phyloP scores from a whole-genome alignment of 1,140 invertebrate species.

The Leptopilina boulardi region DNA sequence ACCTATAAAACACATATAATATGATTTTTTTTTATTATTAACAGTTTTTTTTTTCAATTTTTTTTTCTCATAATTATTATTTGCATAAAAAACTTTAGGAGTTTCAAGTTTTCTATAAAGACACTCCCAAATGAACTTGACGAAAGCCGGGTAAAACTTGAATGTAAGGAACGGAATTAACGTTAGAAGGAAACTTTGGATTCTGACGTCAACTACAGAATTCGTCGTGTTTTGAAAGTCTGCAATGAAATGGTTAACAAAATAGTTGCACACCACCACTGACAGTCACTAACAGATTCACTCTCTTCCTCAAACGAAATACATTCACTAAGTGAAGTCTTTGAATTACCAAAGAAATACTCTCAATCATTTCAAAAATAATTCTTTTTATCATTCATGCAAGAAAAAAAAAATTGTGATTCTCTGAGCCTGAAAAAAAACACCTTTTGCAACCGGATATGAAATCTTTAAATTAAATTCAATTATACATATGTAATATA shows the following conservation, averaged over 20 bases:
- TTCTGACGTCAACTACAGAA: conserved; percentile 62
- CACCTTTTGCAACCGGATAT: too few relatives aligned
- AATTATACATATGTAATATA: too few relatives aligned
- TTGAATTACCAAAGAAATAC: neutral
- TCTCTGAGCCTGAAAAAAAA: too few relatives aligned
- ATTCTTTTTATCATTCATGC: too few relatives aligned
- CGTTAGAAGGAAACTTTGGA: conserved; percentile 1
- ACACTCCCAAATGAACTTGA: neutral
- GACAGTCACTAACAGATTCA: conserved; percentile 65
- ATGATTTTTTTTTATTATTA: too few relatives aligned
- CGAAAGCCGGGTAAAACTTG: neutral
- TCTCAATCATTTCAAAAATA: too few relatives aligned
- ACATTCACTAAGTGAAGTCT: conserved; percentile 56
- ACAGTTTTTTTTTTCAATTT: too few relatives aligned
- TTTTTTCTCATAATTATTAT: too few relatives aligned
- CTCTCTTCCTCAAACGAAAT: conserved; percentile 41
- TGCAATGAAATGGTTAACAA: conserved; percentile 74
- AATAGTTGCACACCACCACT: conserved; percentile 68
- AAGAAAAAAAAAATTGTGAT: too few relatives aligned
- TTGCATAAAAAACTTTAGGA: too few relatives aligned
- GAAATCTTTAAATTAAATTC: too few relatives aligned
- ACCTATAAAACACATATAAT: too few relatives aligned
- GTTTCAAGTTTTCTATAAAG: neutral
- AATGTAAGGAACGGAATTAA: neutral
- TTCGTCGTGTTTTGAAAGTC: conserved; percentile 72